phyloP scores from a whole-genome alignment of 1,140 invertebrate species.

The Platyscapa corneri region DNA sequence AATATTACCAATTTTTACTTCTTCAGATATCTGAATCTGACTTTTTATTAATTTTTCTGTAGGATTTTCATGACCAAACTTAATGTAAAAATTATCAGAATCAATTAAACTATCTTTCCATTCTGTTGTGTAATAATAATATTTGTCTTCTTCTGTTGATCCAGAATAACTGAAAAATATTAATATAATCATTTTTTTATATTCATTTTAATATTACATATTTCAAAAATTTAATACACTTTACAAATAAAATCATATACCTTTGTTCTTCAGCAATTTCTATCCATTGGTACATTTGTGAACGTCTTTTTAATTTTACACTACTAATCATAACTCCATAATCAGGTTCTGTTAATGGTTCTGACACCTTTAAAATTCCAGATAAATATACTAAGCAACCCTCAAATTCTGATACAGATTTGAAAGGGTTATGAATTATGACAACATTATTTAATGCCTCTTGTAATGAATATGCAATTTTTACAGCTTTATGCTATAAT shows the following conservation, averaged over 20 bases:
- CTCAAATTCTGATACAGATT: constrained; percentile 79
- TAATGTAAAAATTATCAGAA: constrained; percentile 83
- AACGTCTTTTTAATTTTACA: constrained; percentile 83
- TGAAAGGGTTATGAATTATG: constrained; percentile 74
- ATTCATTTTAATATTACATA: too few species aligned
- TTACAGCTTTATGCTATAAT: constrained; percentile 80
- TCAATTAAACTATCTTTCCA: constrained; percentile 89
- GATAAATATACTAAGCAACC: constrained; percentile 85
- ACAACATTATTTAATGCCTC: constrained; percentile 80
- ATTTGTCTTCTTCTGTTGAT: constrained; percentile 66
- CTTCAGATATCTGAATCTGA: constrained; percentile 76
- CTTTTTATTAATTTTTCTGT: constrained; percentile 79
- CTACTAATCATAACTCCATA: constrained; percentile 86
- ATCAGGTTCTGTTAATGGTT: constrained; percentile 86
- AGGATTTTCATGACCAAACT: constrained; percentile 86
- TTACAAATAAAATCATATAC: constrained; percentile 62
- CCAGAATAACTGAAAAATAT: constrained; percentile 58
- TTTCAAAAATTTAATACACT: neutral
- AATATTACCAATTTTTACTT: constrained; percentile 76
- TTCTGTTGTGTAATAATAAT: constrained; percentile 86
- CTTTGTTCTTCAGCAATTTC: constrained; percentile 81
- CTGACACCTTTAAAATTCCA: constrained; percentile 82
- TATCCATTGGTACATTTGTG: constrained; percentile 95
- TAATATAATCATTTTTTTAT: too few species aligned
- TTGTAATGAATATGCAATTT: constrained; percentile 81